Percentiles rank a stretch among this genome's conserved stretches.
phyloP scores from a whole-genome alignment of 2,797 vertebrate genomes.

The Monodelphis domestica region DNA sequence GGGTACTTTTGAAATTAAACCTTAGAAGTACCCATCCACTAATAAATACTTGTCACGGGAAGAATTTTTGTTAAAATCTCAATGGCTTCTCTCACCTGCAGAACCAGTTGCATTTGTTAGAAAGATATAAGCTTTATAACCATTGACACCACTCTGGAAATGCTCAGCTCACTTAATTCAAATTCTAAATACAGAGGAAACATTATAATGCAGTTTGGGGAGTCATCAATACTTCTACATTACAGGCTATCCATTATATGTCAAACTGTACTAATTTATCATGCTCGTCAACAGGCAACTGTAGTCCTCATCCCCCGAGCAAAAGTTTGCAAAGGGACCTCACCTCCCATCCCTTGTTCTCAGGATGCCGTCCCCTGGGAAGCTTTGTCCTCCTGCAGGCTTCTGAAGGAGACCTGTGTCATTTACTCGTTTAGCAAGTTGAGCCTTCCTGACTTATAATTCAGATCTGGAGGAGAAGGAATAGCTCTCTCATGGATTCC shows the following conservation, averaged over 20 bases:
- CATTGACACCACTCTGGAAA: neutral
- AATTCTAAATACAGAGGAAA: neutral
- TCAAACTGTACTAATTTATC: neutral
- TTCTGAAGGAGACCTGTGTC: neutral
- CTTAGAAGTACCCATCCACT: neutral
- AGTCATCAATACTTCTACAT: neutral
- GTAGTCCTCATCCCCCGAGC: neutral
- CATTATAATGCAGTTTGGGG: neutral
- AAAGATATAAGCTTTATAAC: neutral
- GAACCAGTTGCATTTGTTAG: neutral
- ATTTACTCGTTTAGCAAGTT: neutral
- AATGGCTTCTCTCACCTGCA: neutral
- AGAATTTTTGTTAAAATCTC: neutral
- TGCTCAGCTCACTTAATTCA: neutral
- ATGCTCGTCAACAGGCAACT: neutral
- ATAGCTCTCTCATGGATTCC: neutral
- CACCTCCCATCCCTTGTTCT: neutral
- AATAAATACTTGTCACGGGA: neutral
- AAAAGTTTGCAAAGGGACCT: neutral
- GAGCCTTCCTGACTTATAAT: neutral
- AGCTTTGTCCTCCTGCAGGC: neutral
- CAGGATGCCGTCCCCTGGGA: neutral
- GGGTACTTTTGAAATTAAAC: neutral
- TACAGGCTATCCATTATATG: neutral
- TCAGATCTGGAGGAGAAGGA: neutral